phyloP scores from a whole-genome alignment of 2,113 vertebrate genomes.

The Capreolus pygargus region DNA sequence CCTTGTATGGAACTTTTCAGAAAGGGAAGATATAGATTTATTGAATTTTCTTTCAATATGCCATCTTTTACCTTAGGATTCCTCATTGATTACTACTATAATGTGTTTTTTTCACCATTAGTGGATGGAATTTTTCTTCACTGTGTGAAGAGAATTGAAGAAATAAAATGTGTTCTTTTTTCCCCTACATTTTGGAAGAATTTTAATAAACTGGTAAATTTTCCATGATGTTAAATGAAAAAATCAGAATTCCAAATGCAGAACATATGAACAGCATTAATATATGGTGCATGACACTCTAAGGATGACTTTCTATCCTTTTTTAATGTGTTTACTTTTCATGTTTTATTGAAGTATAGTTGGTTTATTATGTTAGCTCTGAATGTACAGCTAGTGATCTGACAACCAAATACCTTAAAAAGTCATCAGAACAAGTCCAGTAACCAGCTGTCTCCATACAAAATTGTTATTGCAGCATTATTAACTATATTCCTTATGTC shows the following conservation, averaged over 20 bases:
- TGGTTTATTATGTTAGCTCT: background rate
- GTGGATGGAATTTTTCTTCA: background rate
- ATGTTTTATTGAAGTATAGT: background rate
- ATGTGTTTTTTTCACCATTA: background rate
- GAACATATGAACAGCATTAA: background rate
- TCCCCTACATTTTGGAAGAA: background rate
- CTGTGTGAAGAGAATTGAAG: background rate
- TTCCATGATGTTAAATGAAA: background rate
- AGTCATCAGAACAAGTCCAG: background rate
- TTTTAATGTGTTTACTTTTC: background rate
- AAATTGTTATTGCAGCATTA: background rate
- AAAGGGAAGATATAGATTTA: background rate
- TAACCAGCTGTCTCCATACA: background rate
- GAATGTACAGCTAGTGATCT: background rate
- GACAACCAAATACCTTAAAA: background rate
- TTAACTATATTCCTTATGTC: background rate
- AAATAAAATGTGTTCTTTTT: background rate
- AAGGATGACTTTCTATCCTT: background rate
- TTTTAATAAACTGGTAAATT: background rate
- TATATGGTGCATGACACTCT: background rate
- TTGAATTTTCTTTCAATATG: background rate
- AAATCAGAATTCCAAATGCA: background rate
- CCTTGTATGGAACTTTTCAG: background rate
- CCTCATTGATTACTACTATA: background rate
- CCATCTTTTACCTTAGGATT: constrained; percentile 3